Evolutionary conservation across 2,797 vertebrate genomes (phyloP).

Genomic region (Urocyon cinereoargenteus): DNA sequence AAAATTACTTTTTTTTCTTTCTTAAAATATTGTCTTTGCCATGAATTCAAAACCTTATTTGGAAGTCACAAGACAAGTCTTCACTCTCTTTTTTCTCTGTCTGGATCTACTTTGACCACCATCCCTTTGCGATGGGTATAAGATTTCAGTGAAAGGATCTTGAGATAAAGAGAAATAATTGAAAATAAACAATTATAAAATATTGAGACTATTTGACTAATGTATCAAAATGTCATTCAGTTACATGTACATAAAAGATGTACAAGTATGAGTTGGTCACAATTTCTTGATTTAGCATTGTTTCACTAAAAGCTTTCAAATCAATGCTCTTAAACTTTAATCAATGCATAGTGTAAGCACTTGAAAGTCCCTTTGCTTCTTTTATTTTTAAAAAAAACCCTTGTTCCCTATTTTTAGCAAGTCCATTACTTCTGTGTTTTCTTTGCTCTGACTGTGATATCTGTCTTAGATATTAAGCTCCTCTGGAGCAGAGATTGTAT

Average conservation of each 20-base stretch:
- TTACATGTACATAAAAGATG: neutral
- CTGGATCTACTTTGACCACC: neutral
- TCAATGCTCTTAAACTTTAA: neutral
- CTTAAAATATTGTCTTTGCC: neutral
- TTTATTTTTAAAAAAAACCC: neutral
- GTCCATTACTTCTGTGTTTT: neutral
- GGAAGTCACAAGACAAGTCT: neutral
- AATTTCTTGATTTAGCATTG: neutral
- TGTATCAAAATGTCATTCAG: neutral
- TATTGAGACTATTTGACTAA: neutral
- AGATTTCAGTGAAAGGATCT: neutral
- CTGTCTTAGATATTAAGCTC: neutral
- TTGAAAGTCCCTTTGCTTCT: neutral
- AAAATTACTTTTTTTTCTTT: neutral
- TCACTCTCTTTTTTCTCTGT: neutral
- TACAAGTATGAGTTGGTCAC: neutral
- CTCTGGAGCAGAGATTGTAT: neutral
- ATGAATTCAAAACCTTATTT: neutral
- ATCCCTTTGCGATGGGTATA: neutral
- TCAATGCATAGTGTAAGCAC: neutral
- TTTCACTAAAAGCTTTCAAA: slow-evolving; percentile 34
- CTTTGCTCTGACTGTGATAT: neutral
- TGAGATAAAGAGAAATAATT: neutral
- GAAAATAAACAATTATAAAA: neutral
- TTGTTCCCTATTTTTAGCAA: neutral